phyloP scores from a whole-genome alignment of 2,888 invertebrate genomes.

The Lasioglossum zephyrum region DNA sequence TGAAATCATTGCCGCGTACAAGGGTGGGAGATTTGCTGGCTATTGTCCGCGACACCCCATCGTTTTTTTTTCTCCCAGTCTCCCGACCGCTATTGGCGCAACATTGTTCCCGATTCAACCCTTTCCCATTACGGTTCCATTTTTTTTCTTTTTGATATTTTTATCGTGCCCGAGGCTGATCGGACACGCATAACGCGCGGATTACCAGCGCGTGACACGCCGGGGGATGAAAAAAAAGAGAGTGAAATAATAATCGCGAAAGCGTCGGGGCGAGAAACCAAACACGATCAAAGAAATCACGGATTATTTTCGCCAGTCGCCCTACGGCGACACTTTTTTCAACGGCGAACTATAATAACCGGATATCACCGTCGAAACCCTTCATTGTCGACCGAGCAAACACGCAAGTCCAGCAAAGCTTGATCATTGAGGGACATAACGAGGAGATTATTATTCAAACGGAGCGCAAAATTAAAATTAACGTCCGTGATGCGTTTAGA shows the following conservation, averaged over 20 bases:
- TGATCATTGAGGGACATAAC: neutral
- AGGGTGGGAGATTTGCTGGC: conserved; percentile 74
- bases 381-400: neutral
- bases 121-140: conserved; percentile 40
- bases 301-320: conserved; percentile 23
- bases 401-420: neutral
- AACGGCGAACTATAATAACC: conserved; percentile 1
- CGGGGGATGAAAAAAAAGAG: neutral
- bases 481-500: neutral
- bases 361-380: neutral
- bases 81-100: conserved; percentile 76
- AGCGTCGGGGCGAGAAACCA: conserved; percentile 34
- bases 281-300: conserved; percentile 48
- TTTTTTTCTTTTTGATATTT: conserved; percentile 16
- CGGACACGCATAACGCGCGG: conserved; percentile 62
- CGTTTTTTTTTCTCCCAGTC: conserved; percentile 58
- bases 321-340: neutral
- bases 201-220: conserved; percentile 69
- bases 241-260: conserved; percentile 26
- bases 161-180: conserved; percentile 41
- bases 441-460: neutral
- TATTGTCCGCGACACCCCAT: conserved; percentile 66
- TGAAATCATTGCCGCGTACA: conserved; percentile 79
- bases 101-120: conserved; percentile 60
- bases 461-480: neutral